Conservation (phyloP, 1,140 invertebrate genomes). For the Protaetia brevitarsis region DNA sequence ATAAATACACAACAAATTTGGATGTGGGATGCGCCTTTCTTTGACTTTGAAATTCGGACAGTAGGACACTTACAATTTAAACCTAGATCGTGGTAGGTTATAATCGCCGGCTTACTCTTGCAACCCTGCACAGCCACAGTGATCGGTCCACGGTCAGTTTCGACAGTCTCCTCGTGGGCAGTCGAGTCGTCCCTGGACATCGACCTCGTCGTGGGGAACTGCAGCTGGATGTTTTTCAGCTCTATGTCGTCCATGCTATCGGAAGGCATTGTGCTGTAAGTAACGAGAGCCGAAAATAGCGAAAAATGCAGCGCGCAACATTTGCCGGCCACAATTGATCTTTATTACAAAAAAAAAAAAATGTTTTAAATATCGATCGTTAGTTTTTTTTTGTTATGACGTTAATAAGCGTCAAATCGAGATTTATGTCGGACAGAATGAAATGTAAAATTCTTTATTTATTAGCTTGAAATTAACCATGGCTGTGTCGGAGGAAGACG, state of each 20-base stretch:
- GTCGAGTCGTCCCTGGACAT: conserved; percentile 61
- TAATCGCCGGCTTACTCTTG: conserved; percentile 83
- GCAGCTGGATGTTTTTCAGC: conserved; percentile 86
- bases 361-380: too few relatives aligned
- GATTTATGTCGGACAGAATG: too few relatives aligned
- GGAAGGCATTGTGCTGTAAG: conserved; percentile 75
- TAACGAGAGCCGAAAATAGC: not conserved
- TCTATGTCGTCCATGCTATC: conserved; percentile 94
- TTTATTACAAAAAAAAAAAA: too few relatives aligned
- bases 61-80: conserved; percentile 77
- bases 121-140: conserved; percentile 90
- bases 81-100: conserved; percentile 97
- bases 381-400: too few relatives aligned
- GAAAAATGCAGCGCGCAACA: too few relatives aligned
- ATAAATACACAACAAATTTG: not conserved
- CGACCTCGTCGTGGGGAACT: conserved; percentile 73
- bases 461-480: too few relatives aligned
- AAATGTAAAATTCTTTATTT: too few relatives aligned
- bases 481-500: too few relatives aligned
- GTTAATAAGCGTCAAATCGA: too few relatives aligned
- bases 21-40: not conserved
- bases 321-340: too few relatives aligned
- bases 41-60: not conserved
- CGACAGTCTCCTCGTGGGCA: conserved; percentile 77
- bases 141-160: conserved; percentile 83